phyloP scores from a whole-genome alignment of 2,797 vertebrate genomes.

The Sebastes matsubarae region DNA sequence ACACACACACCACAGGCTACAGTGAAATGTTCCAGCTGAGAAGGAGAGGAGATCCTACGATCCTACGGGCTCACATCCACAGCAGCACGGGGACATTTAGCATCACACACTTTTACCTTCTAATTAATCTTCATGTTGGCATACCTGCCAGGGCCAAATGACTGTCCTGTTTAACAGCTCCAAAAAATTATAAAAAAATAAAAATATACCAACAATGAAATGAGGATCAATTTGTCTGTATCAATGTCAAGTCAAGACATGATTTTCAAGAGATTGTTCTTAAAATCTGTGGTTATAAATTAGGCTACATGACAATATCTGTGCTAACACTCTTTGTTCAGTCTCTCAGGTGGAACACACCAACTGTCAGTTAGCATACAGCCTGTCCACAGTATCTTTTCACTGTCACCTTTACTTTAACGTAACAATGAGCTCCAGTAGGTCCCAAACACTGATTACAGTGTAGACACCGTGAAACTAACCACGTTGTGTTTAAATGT shows the following conservation, averaged over 20 bases:
- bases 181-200: not conserved
- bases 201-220: not conserved
- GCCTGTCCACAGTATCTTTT: not conserved
- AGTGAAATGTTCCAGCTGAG: constrained; percentile 12
- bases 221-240: not conserved
- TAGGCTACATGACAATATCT: not conserved
- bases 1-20: constrained; percentile 34
- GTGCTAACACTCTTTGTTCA: not conserved
- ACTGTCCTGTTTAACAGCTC: too few species aligned
- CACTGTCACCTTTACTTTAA: not conserved
- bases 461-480: not conserved
- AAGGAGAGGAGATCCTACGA: not conserved
- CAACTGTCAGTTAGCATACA: too few species aligned
- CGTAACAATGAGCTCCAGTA: not conserved
- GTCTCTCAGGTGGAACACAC: not conserved
- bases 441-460: not conserved
- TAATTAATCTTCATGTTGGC: not conserved
- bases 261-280: not conserved
- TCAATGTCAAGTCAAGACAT: not conserved
- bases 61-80: too few species aligned
- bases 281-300: not conserved
- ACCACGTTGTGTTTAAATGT: not conserved
- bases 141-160: not conserved
- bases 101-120: not conserved
- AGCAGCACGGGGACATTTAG: not conserved